Conservation (phyloP, 1,140 invertebrate genomes). For the Cyclargus thomasi region DNA sequence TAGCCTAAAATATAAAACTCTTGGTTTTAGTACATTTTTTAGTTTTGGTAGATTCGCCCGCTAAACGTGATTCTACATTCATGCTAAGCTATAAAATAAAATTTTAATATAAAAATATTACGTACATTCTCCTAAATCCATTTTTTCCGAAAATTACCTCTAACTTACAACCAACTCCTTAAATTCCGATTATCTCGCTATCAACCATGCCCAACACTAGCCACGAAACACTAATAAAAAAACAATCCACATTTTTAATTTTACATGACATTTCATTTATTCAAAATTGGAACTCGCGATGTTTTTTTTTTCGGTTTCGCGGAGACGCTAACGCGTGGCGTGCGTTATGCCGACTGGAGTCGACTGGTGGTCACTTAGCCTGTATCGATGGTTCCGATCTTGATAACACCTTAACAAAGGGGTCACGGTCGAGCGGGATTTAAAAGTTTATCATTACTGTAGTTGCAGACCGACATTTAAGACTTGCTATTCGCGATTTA, state of each 20-base stretch:
- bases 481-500: too few relatives aligned
- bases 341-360: constrained; percentile 51
- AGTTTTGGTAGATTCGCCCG: too few relatives aligned
- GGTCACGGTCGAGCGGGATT: constrained; percentile 55
- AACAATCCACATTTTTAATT: not conserved
- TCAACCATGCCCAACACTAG: not conserved
- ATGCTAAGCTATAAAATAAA: too few relatives aligned
- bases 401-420: constrained; percentile 48
- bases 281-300: constrained; percentile 7
- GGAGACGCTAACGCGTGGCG: constrained; percentile 44
- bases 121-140: not conserved
- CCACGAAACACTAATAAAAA: not conserved
- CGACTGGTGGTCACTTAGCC: constrained; percentile 55
- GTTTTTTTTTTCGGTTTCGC: constrained; percentile 29
- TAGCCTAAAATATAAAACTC: too few relatives aligned
- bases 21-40: too few relatives aligned
- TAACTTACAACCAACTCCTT: not conserved
- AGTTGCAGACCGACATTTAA: not conserved
- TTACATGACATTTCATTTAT: not conserved
- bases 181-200: not conserved
- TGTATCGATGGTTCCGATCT: constrained; percentile 60
- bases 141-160: not conserved
- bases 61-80: too few relatives aligned
- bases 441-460: constrained; percentile 24
- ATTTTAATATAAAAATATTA: too few relatives aligned